Base-by-base conservation (phyloP, 2,888 invertebrate species). In the Eugnorisma glareosa region DNA sequence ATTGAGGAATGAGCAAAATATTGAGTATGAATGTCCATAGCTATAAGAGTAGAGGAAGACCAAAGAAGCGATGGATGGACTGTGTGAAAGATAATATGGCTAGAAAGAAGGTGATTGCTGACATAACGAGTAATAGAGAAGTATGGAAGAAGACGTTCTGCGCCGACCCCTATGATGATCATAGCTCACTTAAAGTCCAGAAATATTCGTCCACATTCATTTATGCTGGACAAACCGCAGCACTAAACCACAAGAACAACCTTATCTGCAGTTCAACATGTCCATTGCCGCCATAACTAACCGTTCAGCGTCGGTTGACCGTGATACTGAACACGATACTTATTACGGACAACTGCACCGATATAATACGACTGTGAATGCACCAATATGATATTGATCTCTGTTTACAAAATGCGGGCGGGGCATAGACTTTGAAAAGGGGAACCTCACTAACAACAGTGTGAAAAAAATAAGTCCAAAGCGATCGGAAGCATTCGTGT, bases 291-390 rank as follows among this genome's bases (percentile, higher is more conserved):
- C 68, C 68, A 28, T 63, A 68, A 77, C 43, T 43, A 68, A 51
- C 51, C 35, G 61, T 51, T 63, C 28, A 68, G 35, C 35, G 63
- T 37, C 35, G 43, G 43, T 63, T 63, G 43, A 51, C 59, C 21
- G 48, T 67, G 67, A 28, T 67, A 77, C 66, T 43, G 35, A 51
- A 61, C 68, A 51, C 24, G 31, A 59, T 40, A 28, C 28, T 48
- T 35, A 43, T 67, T 35, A 43, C n/a, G 40, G 24, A 68, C 40
- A 57, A 64, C 28, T 54, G 63, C 35, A 54, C 11, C 8, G 31
- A 45, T 43, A 24, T 54, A 54, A 7, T 18, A 45, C 13, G 5
- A 28, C 54, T 74, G 40, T 63, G 11, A 43, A n/a, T 51, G 35
- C 43, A 63, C 28, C 24, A 21, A 68, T 77, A 69, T 69, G 8